Conservation (phyloP, 2,888 invertebrate genomes). For the Deladenus siricidicola region DNA sequence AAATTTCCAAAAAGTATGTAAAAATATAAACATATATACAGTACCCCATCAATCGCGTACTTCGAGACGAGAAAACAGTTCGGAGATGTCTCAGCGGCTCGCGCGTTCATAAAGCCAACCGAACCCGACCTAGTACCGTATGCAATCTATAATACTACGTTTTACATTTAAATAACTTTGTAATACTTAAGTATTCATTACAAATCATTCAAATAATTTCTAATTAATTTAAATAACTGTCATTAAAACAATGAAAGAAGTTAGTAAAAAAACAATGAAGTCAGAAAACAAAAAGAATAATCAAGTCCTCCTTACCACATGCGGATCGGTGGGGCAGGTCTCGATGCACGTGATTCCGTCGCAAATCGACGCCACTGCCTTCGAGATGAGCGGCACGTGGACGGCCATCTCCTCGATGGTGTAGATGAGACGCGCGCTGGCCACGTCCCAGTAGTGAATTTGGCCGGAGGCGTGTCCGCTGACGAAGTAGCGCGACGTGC, state of each 20-base stretch:
- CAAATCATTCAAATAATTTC: too few species aligned
- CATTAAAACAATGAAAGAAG: not conserved
- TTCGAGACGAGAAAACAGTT: constrained; percentile 7
- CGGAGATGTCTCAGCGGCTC: constrained; percentile 15
- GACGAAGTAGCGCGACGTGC: constrained; percentile 20
- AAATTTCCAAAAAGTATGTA: too few species aligned
- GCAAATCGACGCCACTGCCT: constrained; percentile 12
- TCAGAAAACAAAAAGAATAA: not conserved
- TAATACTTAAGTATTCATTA: too few species aligned
- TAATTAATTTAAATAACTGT: not conserved
- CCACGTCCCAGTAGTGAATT: constrained; percentile 24
- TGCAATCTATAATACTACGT: constrained; percentile 30
- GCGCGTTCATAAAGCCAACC: constrained; percentile 27
- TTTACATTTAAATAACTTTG: too few species aligned
- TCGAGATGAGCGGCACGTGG: constrained; percentile 8
- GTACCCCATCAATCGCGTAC: not conserved
- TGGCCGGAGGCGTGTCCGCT: constrained; percentile 24
- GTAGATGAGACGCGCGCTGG: not conserved
- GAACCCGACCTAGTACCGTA: constrained; percentile 27
- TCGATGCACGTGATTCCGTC: constrained; percentile 37
- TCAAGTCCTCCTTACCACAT: constrained; percentile 28
- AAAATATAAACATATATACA: too few species aligned
- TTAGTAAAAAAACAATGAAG: not conserved
- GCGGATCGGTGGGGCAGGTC: constrained; percentile 43
- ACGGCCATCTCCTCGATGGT: not conserved